Conservation (phyloP, 2,888 invertebrate species). For the Tridacna crocea region DNA sequence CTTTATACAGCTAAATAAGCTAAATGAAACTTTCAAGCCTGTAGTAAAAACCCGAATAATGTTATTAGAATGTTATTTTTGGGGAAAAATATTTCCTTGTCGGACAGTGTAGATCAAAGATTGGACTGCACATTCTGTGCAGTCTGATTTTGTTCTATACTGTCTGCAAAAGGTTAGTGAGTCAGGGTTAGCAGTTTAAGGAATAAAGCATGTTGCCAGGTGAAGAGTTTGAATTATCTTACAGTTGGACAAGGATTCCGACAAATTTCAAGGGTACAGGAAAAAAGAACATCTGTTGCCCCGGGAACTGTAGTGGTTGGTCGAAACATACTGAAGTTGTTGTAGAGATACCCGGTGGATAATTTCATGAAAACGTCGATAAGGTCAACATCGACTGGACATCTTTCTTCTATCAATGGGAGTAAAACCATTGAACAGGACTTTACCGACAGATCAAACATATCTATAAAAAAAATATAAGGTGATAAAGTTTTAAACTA, state of each 20-base stretch:
- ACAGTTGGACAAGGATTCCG: constrained; percentile 31
- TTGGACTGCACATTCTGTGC: no score
- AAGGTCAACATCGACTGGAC: constrained; percentile 40
- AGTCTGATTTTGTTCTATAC: no score
- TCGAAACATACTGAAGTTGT: constrained; percentile 46
- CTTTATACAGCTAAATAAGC: no score
- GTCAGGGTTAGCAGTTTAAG: not conserved
- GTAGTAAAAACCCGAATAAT: no score
- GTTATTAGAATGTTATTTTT: not conserved
- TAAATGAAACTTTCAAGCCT: no score
- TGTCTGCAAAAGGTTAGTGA: no score
- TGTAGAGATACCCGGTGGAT: constrained; percentile 27
- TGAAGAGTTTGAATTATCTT: not conserved
- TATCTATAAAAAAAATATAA: constrained; percentile 15
- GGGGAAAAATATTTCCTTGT: no score
- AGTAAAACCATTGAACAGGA: constrained; percentile 30
- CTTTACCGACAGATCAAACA: constrained; percentile 41
- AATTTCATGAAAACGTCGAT: constrained; percentile 40
- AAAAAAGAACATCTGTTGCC: constrained; percentile 39
- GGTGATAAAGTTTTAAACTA: no score
- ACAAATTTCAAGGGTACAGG: constrained; percentile 43
- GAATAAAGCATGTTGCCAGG: not conserved
- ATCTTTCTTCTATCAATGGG: constrained; percentile 27
- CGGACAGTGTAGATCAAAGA: no score
- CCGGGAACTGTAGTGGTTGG: constrained; percentile 29